Base-by-base conservation (phyloP, 2,797 vertebrate genomes). In the Galaxias olidus region DNA sequence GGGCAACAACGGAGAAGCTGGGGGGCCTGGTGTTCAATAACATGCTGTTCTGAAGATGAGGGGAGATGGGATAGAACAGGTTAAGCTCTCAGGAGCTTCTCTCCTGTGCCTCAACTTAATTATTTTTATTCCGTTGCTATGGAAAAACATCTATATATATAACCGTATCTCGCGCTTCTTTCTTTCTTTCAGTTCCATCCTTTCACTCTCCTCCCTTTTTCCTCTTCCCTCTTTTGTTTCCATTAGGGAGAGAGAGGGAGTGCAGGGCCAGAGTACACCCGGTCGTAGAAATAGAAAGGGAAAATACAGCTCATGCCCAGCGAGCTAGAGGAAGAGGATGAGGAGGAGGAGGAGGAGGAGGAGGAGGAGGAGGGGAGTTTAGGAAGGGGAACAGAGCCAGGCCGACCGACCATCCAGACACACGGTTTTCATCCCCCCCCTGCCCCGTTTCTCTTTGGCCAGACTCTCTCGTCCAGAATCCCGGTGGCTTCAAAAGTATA, bases 401-500 rank as follows among this genome's bases (percentile, higher is more conserved):
- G 72, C 18, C 50, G 76, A 62, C 69, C 14, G 66, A 65, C 68
- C 65, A 65, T 45, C 75, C 30, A 30, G 30, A 80, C 75, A 83
- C 81, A 65, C 65, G 40, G 15, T 41, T 78, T 61, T 60, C 59
- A 70, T 71, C 74, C 79, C 63, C 63, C 74, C 65, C 59, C 57
- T 77, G n/a, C n/a, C n/a, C n/a, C 81, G 53, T 6, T 30, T 30
- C 30, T 30, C 30, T 59, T 78, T 84, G 83, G 79, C 81, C 64
- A 70, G 66, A 75, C 69, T 77, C 81, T 79, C 72, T 15, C 73
- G 79, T 85, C 76, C 79, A 84, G 54, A 73, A 80, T 73, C 81
- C 61, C 69, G 74, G 77, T 50, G 61, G 81, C 84, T 88, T 83
- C 83, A 85, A 84, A 89, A 83, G 73, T 76, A 82, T 81, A 81